Conservation (phyloP, 1,140 invertebrate species). For the Drosophila cardini region DNA sequence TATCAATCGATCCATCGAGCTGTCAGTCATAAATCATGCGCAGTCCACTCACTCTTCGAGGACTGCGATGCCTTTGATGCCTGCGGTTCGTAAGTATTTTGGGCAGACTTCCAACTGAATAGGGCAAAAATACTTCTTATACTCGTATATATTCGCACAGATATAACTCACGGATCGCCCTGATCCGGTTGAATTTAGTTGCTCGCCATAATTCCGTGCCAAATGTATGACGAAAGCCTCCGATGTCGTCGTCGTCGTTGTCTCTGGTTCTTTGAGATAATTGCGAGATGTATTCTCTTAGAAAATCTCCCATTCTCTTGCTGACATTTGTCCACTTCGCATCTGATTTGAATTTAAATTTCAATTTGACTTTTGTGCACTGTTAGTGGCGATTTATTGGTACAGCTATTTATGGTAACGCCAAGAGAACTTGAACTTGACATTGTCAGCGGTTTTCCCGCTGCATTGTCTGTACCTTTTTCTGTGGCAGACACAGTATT, state of each 20-base stretch:
- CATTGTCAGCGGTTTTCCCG: slow-evolving; percentile 3
- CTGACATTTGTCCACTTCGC: slow-evolving; percentile 22
- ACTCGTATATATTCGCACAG: slow-evolving; percentile 18
- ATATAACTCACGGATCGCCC: slow-evolving; percentile 27
- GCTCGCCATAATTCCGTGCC: slow-evolving; percentile 54
- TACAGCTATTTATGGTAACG: slow-evolving; percentile 31
- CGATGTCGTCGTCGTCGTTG: not conserved
- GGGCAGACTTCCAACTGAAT: slow-evolving; percentile 55
- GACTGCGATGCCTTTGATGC: too few species aligned
- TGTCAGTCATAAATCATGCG: slow-evolving; percentile 74
- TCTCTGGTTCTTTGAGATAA: slow-evolving; percentile 50
- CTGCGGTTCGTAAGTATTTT: slow-evolving; percentile 13
- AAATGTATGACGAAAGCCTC: slow-evolving; percentile 18
- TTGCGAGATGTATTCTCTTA: slow-evolving; percentile 33
- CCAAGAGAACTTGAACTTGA: slow-evolving; percentile 66
- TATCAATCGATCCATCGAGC: slow-evolving; percentile 43
- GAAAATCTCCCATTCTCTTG: not conserved
- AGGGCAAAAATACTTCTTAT: slow-evolving; percentile 15
- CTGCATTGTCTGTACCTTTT: slow-evolving; percentile 28
- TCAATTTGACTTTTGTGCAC: slow-evolving; percentile 25
- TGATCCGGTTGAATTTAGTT: slow-evolving; percentile 72
- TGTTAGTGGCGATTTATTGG: slow-evolving; percentile 46
- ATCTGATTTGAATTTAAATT: slow-evolving; percentile 1
- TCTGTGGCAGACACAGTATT: too few species aligned
- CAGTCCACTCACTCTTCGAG: not conserved